Evolutionary conservation across 2,888 invertebrate species (phyloP).

Genomic region (Mesorhabditis belari): DNA sequence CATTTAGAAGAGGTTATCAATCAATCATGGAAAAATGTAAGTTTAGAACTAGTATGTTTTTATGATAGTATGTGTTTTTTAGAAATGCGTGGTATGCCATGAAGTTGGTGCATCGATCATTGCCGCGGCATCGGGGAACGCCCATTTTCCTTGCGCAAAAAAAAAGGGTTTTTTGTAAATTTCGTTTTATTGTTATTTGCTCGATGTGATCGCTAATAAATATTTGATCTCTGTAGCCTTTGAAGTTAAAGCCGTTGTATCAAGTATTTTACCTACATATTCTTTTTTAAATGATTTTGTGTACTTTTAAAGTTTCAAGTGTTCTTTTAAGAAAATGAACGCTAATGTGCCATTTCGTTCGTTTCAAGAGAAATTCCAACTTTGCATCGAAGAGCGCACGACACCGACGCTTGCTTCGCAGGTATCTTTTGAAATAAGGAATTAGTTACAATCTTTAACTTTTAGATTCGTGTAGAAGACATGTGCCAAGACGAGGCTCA

Average conservation of each 20-base stretch:
- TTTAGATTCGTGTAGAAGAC: constrained; percentile 23
- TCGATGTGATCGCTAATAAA: no score
- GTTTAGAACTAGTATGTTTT: neutral
- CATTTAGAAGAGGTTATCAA: neutral
- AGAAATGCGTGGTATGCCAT: neutral
- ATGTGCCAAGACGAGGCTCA: constrained; percentile 14
- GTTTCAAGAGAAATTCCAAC: constrained; percentile 12
- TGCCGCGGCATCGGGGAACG: no score
- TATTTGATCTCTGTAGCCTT: no score
- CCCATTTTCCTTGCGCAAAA: no score
- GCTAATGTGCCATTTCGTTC: no score
- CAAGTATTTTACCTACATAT: no score
- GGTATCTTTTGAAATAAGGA: constrained; percentile 10
- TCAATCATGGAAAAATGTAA: neutral
- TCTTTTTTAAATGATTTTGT: no score
- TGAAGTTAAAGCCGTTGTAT: no score
- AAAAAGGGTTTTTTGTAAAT: no score
- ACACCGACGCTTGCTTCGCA: constrained; percentile 34
- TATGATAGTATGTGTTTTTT: neutral
- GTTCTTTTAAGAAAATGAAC: no score
- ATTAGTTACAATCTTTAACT: neutral
- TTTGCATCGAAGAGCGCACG: constrained; percentile 24
- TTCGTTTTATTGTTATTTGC: no score
- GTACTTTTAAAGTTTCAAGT: no score
- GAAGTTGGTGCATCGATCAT: neutral